A percentile compares a stretch with the other conserved stretches of the same genome.
Conservation (phyloP, 2,113 vertebrate genomes). For the Rhineura floridana region DNA sequence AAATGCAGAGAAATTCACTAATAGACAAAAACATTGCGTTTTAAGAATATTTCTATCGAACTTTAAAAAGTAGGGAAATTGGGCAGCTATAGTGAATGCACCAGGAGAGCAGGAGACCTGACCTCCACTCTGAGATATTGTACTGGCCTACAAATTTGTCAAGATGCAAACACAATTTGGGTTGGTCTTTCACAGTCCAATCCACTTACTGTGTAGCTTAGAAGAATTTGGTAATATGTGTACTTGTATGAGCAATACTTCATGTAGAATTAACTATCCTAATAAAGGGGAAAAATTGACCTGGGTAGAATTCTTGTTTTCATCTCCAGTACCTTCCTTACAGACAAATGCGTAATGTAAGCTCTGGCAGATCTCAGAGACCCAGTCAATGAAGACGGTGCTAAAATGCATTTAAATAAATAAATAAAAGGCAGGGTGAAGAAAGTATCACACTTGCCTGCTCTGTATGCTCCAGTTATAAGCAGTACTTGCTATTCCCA, state of each 20-base stretch:
- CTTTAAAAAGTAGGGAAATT: too few relatives aligned
- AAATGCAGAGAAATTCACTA: too few relatives aligned
- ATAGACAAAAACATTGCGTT: too few relatives aligned
- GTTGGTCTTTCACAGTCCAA: too few relatives aligned
- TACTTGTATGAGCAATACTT: conserved; percentile 36
- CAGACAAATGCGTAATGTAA: not conserved
- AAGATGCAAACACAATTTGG: too few relatives aligned
- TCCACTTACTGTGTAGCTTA: too few relatives aligned
- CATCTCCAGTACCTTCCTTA: not conserved
- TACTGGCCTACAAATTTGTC: too few relatives aligned
- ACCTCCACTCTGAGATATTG: too few relatives aligned
- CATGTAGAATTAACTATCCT: conserved; percentile 47
- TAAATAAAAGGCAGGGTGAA: conserved; percentile 12
- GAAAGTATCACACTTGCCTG: not conserved
- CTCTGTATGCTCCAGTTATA: conserved; percentile 1
- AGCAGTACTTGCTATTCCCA: not conserved
- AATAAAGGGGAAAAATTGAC: conserved; percentile 54
- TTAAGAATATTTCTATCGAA: too few relatives aligned
- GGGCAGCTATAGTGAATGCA: too few relatives aligned
- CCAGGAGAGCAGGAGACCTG: too few relatives aligned
- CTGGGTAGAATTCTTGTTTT: conserved; percentile 30
- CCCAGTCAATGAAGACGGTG: not conserved
- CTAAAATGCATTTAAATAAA: conserved; percentile 15
- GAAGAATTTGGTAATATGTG: too few relatives aligned
- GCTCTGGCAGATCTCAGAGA: conserved; percentile 26